These are phyloP conservation scores for Amyelois transitella DNA, from an alignment of 1,140 invertebrate species.

Conservation along the genomic window DNA sequence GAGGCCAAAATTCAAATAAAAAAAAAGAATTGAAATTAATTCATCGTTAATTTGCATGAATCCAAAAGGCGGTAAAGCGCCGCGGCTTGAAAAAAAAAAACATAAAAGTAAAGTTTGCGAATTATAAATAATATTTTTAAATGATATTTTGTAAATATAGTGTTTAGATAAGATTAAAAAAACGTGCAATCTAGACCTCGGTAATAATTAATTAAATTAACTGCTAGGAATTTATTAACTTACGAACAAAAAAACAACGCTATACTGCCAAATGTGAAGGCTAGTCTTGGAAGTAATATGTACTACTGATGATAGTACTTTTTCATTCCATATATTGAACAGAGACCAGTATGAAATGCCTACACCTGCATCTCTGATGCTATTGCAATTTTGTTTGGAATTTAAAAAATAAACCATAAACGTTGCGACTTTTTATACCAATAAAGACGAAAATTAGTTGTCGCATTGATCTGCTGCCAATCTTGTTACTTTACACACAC, in stretches of 20 bases:
- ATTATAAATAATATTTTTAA: constrained; percentile 69
- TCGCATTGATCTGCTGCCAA: too few species aligned
- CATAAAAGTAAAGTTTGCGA: constrained; percentile 42
- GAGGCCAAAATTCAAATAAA: neutral
- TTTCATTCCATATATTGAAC: too few species aligned
- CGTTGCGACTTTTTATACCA: too few species aligned
- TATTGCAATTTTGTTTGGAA: too few species aligned
- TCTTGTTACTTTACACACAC: too few species aligned
- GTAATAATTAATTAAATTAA: constrained; percentile 40
- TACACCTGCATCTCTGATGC: too few species aligned
- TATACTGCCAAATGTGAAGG: neutral
- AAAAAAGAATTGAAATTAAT: neutral
- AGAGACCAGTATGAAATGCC: too few species aligned
- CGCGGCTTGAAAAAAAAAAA: constrained; percentile 32
- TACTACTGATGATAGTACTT: neutral
- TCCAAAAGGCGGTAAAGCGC: constrained; percentile 18
- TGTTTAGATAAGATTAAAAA: constrained; percentile 35
- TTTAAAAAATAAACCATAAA: too few species aligned
- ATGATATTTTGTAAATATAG: constrained; percentile 71
- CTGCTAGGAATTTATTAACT: constrained; percentile 55
- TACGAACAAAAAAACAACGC: constrained; percentile 13
- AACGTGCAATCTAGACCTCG: constrained; percentile 66
- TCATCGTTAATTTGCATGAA: constrained; percentile 21
- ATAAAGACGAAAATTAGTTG: too few species aligned
- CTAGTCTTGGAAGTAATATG: neutral